These are phyloP conservation scores for Papio anubis DNA, from an alignment of 2,113 vertebrate species.

Conservation along the genomic window DNA sequence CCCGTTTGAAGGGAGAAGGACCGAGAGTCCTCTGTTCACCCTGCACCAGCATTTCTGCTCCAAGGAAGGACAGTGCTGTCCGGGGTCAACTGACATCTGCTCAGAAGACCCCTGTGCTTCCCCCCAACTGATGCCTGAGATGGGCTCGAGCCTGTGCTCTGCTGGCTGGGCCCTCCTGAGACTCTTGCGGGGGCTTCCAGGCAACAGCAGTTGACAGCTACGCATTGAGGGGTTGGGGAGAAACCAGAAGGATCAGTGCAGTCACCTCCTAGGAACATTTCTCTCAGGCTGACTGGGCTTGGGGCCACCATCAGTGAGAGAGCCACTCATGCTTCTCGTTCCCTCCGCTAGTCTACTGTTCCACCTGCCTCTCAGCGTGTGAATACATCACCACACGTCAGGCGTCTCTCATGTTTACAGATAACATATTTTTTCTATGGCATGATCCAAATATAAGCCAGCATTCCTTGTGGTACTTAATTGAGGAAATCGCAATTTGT, in stretches of 20 bases:
- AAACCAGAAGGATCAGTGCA: neutral
- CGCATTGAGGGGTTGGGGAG: no score
- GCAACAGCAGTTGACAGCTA: neutral
- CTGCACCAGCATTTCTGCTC: neutral
- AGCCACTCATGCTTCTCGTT: neutral
- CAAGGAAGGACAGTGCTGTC: neutral
- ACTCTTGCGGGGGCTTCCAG: neutral
- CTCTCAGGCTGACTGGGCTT: no score
- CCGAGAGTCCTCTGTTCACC: neutral
- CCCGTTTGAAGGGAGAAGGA: neutral
- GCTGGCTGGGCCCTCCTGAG: neutral
- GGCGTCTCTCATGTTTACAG: neutral
- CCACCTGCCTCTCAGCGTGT: neutral
- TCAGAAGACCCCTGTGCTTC: neutral
- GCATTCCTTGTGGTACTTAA: neutral
- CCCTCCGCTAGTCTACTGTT: neutral
- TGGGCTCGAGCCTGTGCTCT: neutral
- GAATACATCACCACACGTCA: neutral
- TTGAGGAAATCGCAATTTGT: neutral
- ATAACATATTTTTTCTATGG: neutral
- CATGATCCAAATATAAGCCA: neutral
- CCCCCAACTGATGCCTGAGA: neutral
- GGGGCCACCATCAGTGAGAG: no score
- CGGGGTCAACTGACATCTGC: fast-evolving
- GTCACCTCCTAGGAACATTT: neutral